Conservation (phyloP, 2,113 vertebrate genomes). For the Stomatorhinus ivindoensis region DNA sequence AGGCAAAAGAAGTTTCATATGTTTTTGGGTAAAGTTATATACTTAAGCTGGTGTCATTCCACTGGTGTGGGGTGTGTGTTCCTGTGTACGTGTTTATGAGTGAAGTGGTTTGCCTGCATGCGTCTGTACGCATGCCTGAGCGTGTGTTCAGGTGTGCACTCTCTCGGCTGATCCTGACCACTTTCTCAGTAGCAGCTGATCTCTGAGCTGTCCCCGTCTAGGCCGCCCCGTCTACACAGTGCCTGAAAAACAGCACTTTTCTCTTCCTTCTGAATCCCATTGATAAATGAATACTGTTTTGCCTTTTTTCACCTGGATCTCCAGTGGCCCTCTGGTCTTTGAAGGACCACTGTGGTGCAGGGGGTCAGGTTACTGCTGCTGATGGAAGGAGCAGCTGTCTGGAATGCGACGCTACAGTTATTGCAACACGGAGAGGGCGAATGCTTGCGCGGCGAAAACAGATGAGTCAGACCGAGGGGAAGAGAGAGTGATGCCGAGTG, state of each 20-base stretch:
- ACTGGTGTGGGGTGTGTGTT: background rate
- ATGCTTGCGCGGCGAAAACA: background rate
- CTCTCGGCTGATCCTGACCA: background rate
- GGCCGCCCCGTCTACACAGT: background rate
- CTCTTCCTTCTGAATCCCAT: background rate
- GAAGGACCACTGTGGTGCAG: background rate
- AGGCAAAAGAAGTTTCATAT: background rate
- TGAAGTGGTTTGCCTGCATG: background rate
- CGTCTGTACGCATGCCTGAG: background rate
- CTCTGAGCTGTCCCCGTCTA: background rate
- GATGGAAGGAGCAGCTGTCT: slow-evolving; percentile 34
- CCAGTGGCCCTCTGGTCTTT: slow-evolving; percentile 11
- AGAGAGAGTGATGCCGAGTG: too few relatives aligned
- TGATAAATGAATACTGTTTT: background rate
- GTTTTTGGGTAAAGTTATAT: background rate
- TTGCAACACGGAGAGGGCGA: slow-evolving; percentile 5
- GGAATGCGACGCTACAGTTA: slow-evolving; percentile 25
- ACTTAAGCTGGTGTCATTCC: background rate
- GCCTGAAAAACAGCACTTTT: background rate
- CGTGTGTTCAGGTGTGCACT: background rate
- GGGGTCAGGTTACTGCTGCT: slow-evolving; percentile 22
- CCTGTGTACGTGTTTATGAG: background rate
- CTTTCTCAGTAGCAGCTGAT: background rate
- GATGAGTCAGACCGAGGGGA: background rate
- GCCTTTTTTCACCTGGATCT: background rate